Evolutionary conservation across 2,888 invertebrate species (phyloP).

Genomic region (Drosophila buzzatii): DNA sequence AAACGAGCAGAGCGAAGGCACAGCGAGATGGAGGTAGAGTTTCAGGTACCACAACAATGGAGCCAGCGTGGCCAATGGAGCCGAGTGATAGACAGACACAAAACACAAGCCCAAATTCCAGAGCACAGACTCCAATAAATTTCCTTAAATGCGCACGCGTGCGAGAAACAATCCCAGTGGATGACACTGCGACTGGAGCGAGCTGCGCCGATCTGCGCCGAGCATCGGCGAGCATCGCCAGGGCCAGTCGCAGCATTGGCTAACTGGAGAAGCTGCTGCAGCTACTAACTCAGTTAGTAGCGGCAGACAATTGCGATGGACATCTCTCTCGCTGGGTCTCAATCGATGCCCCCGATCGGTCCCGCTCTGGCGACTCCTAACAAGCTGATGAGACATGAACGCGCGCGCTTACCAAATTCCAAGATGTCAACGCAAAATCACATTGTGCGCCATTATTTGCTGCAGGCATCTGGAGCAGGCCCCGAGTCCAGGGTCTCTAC

Average conservation of each 20-base stretch:
- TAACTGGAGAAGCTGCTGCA: constrained; percentile 30
- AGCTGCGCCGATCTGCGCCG: too few species aligned
- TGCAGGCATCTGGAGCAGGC: constrained; percentile 55
- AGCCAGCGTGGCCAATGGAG: constrained; percentile 38
- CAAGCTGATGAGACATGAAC: constrained; percentile 83
- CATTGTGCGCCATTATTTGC: constrained; percentile 82
- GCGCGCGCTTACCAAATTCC: constrained; percentile 84
- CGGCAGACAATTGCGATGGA: constrained; percentile 75
- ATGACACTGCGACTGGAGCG: constrained; percentile 19
- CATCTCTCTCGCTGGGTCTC: constrained; percentile 70
- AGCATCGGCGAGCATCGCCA: too few species aligned
- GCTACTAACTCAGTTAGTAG: constrained; percentile 78
- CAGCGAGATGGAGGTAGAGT: background rate
- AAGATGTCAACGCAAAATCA: constrained; percentile 83
- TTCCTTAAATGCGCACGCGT: constrained; percentile 84
- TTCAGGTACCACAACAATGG: constrained; percentile 61
- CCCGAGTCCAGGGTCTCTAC: background rate
- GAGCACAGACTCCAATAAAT: constrained; percentile 82
- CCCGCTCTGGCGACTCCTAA: constrained; percentile 62
- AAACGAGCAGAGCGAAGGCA: constrained; percentile 10
- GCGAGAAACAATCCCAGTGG: constrained; percentile 70
- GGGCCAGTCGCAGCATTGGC: background rate
- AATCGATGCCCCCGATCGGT: constrained; percentile 23
- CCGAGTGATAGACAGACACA: constrained; percentile 78
- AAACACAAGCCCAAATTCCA: constrained; percentile 81